A percentile compares a stretch with the other conserved stretches of the same genome.
These are phyloP conservation scores for Sebastes iracundus DNA, from an alignment of 2,797 vertebrate genomes.

Conservation along the genomic window DNA sequence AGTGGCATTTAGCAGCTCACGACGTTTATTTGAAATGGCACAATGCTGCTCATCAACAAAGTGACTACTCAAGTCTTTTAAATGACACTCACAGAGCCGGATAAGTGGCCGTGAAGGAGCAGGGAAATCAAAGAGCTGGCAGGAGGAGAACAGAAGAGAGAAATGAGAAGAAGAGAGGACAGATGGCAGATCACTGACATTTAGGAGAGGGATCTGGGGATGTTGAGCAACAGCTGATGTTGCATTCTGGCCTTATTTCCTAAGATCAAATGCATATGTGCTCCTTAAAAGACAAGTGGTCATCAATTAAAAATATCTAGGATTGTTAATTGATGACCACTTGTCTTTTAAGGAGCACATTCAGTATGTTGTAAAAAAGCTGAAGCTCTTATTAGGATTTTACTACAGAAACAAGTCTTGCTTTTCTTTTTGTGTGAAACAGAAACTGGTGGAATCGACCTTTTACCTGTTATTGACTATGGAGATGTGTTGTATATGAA, in stretches of 20 bases:
- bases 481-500: too few relatives aligned
- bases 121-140: not conserved
- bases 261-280: not conserved
- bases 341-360: too few relatives aligned
- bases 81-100: conserved; percentile 9
- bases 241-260: not conserved
- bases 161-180: not conserved
- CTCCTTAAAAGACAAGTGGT: too few relatives aligned
- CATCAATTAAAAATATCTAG: too few relatives aligned
- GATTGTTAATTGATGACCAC: too few relatives aligned
- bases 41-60: conserved; percentile 18
- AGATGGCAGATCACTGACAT: not conserved
- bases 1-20: not conserved
- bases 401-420: too few relatives aligned
- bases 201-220: not conserved
- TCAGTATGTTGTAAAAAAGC: too few relatives aligned
- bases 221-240: not conserved
- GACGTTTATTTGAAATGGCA: conserved; percentile 13
- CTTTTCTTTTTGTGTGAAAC: too few relatives aligned
- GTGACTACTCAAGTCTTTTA: not conserved
- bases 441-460: too few relatives aligned
- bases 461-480: too few relatives aligned
- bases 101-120: not conserved
- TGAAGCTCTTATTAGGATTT: too few relatives aligned
- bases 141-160: not conserved